phyloP scores from a whole-genome alignment of 1,140 invertebrate species.

The honey bee (Apis mellifera) region DNA sequence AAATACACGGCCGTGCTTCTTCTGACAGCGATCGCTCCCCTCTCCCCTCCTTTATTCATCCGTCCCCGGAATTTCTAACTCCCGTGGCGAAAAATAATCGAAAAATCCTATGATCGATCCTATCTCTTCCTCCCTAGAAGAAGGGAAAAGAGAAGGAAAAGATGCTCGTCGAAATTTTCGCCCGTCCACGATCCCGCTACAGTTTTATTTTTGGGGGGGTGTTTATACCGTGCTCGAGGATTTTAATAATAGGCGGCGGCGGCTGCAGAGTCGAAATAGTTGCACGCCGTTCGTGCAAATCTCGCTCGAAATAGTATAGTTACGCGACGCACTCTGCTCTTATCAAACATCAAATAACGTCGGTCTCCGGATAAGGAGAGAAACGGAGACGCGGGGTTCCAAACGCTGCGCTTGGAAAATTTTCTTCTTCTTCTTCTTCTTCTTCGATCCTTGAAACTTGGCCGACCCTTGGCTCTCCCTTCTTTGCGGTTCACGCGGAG shows the following conservation, averaged over 20 bases:
- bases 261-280: constrained; percentile 31
- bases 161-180: too few species aligned
- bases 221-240: constrained; percentile 37
- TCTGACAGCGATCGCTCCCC: constrained; percentile 21
- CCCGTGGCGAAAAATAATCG: too few species aligned
- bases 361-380: constrained; percentile 11
- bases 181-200: neutral
- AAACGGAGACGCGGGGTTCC: neutral
- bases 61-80: neutral
- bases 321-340: neutral
- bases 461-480: too few species aligned
- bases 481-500: neutral
- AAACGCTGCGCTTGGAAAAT: constrained; percentile 20
- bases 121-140: too few species aligned
- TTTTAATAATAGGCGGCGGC: constrained; percentile 47
- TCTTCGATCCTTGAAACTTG: too few species aligned
- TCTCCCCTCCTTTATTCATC: neutral
- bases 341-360: constrained; percentile 44
- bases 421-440: too few species aligned
- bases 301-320: constrained; percentile 34
- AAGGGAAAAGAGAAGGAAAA: too few species aligned
- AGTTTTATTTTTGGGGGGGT: constrained; percentile 42
- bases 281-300: neutral
- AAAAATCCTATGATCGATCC: too few species aligned
- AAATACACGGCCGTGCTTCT: constrained; percentile 34